Conservation (phyloP, 2,888 invertebrate genomes). For the Myopa tessellatipennis region DNA sequence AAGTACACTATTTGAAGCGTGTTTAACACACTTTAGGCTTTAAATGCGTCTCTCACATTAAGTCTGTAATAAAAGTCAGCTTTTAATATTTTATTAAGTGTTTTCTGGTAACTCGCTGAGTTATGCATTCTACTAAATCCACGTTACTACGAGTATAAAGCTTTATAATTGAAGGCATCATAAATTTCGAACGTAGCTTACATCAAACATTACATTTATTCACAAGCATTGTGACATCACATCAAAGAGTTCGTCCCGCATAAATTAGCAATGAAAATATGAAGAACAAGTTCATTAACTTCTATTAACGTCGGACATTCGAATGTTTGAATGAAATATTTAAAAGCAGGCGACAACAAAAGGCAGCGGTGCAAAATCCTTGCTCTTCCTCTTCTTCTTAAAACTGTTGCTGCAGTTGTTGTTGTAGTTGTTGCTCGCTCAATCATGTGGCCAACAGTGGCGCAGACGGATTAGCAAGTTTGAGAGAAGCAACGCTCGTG, state of each 20-base stretch:
- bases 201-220: not conserved
- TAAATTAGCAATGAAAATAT: conserved; percentile 2
- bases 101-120: too few species aligned
- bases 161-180: too few species aligned
- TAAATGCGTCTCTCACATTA: too few species aligned
- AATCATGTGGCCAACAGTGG: conserved; percentile 12
- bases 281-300: conserved; percentile 3
- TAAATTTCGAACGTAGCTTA: too few species aligned
- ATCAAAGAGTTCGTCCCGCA: not conserved
- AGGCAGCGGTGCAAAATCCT: not conserved
- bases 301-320: conserved; percentile 17
- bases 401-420: not conserved
- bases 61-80: too few species aligned
- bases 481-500: conserved; percentile 1
- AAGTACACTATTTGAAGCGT: too few species aligned
- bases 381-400: not conserved
- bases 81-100: too few species aligned
- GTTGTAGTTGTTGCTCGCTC: not conserved
- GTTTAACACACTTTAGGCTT: too few species aligned
- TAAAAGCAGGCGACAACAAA: conserved; percentile 12
- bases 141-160: too few species aligned
- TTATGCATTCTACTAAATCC: not conserved
- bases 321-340: conserved; percentile 3
- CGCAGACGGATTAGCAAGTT: conserved; percentile 16
- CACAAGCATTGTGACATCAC: too few species aligned